These are phyloP conservation scores for Acanthochromis polyacanthus DNA, from an alignment of 2,113 vertebrate species.

Conservation along the genomic window DNA sequence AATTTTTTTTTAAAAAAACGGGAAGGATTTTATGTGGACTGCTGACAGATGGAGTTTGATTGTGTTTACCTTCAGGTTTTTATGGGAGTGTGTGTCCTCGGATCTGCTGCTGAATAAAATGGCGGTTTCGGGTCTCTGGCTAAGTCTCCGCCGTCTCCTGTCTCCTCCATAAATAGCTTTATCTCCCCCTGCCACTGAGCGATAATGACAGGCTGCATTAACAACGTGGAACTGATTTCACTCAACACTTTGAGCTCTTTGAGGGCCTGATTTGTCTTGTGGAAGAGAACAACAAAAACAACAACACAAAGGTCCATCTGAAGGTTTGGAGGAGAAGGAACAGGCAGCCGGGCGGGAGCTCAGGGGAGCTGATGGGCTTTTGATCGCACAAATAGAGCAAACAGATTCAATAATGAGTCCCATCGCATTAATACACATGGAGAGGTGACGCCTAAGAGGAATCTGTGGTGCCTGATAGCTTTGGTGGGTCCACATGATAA, in stretches of 20 bases:
- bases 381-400: constrained; percentile 38
- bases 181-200: constrained; percentile 34
- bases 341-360: background rate
- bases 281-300: constrained; percentile 38
- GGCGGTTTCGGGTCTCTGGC: background rate
- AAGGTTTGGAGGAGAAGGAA: constrained; percentile 19
- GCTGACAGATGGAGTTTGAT: constrained; percentile 19
- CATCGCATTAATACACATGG: constrained; percentile 23
- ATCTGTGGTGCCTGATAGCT: background rate
- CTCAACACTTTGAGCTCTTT: constrained; percentile 36
- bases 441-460: background rate
- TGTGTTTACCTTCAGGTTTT: constrained; percentile 28
- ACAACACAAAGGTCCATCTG: constrained; percentile 18
- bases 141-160: constrained; percentile 10
- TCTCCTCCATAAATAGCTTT: constrained; percentile 38
- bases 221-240: constrained; percentile 42
- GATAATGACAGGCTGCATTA: constrained; percentile 54
- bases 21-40: constrained; percentile 14
- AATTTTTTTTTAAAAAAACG: too few relatives aligned
- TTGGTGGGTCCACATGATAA: background rate
- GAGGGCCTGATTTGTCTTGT: constrained; percentile 41
- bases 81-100: constrained; percentile 1
- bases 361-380: constrained; percentile 23
- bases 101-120: constrained; percentile 23
- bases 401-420: constrained; percentile 27